Evolutionary conservation across 1,140 invertebrate species (phyloP).

Genomic region (Drosophila santomea): DNA sequence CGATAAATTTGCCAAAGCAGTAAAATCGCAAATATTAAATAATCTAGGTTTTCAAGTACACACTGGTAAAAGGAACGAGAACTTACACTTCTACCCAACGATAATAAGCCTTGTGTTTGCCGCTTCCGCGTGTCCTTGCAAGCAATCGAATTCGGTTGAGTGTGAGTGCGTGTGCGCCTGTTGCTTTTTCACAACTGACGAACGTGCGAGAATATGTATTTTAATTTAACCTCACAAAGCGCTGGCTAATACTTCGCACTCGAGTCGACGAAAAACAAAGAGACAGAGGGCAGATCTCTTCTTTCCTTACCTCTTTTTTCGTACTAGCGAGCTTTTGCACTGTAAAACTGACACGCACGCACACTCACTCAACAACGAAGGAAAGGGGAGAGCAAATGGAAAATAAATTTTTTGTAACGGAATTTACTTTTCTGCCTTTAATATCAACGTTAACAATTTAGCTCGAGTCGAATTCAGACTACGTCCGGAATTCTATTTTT

Average conservation of each 20-base stretch:
- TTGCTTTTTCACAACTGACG: conserved; percentile 39
- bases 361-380: conserved; percentile 56
- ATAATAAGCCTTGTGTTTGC: conserved; percentile 46
- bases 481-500: conserved; percentile 73
- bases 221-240: conserved; percentile 61
- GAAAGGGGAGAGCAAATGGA: conserved; percentile 39
- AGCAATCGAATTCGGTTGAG: conserved; percentile 16
- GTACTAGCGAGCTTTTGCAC: conserved; percentile 54
- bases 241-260: conserved; percentile 10
- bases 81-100: conserved; percentile 77
- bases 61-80: conserved; percentile 8
- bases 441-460: conserved; percentile 68
- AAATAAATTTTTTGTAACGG: conserved; percentile 39
- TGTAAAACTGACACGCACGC: conserved; percentile 75
- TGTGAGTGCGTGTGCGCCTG: conserved; percentile 21
- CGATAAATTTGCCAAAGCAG: conserved; percentile 41
- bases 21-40: conserved; percentile 7
- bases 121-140: conserved; percentile 55
- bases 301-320: conserved; percentile 15
- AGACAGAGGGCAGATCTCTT: conserved; percentile 27
- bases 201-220: conserved; percentile 46
- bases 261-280: conserved; percentile 12
- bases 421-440: conserved; percentile 52
- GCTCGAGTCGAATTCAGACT: conserved; percentile 51
- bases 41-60: conserved; percentile 13